Percentiles rank a stretch among this genome's conserved stretches.
Conservation (phyloP, 2,113 vertebrate species). For the Bufo gargarizans region DNA sequence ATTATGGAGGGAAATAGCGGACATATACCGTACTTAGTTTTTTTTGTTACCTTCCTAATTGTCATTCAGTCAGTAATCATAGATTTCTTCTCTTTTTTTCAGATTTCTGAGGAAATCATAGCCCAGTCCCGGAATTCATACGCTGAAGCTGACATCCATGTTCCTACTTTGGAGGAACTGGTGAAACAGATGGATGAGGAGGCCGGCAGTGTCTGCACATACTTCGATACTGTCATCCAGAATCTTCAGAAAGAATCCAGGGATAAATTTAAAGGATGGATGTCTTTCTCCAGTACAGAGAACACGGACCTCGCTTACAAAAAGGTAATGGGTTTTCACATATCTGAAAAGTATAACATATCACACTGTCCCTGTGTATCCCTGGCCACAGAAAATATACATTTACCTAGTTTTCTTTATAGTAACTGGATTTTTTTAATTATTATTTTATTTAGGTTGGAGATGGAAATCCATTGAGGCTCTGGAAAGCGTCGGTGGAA, state of each 20-base stretch:
- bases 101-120: constrained; percentile 94
- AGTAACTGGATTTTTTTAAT: neutral
- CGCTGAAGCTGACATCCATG: constrained; percentile 86
- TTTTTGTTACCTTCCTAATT: neutral
- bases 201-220: constrained; percentile 78
- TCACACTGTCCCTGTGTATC: neutral
- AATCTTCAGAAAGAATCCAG: constrained; percentile 88
- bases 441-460: constrained; percentile 78
- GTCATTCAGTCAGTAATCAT: neutral
- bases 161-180: constrained; percentile 84
- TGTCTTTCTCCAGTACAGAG: constrained; percentile 83
- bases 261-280: constrained; percentile 95
- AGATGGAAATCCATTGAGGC: constrained; percentile 87
- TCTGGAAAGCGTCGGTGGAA: constrained; percentile 91
- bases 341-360: neutral
- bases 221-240: constrained; percentile 84
- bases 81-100: neutral
- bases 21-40: too few relatives aligned
- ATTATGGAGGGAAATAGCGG: neutral
- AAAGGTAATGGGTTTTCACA: constrained; percentile 78
- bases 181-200: constrained; percentile 86
- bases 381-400: neutral
- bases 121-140: constrained; percentile 91
- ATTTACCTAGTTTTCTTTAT: neutral
- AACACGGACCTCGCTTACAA: constrained; percentile 91